phyloP scores from a whole-genome alignment of 1,140 invertebrate genomes.

The Homalodisca vitripennis region DNA sequence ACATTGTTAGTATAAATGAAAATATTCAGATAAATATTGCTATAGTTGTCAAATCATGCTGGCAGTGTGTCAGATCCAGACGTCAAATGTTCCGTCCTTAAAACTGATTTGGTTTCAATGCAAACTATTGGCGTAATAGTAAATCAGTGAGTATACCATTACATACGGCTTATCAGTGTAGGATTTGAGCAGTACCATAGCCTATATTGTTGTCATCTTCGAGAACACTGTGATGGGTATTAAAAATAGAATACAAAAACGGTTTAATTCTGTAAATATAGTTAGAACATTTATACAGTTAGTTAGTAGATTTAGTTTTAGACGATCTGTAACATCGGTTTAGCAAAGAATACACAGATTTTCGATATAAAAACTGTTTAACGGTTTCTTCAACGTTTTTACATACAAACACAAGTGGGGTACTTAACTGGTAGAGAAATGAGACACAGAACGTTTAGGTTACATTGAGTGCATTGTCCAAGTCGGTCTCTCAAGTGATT shows the following conservation, averaged over 20 bases:
- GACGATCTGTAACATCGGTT: not conserved
- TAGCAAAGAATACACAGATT: conserved; percentile 12
- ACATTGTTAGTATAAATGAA: no score
- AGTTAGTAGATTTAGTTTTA: conserved; percentile 5
- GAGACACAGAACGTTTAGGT: conserved; percentile 16
- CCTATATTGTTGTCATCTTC: conserved; percentile 8
- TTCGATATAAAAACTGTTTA: conserved; percentile 10
- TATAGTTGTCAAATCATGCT: not conserved
- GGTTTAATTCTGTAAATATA: not conserved
- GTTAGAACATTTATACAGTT: conserved; percentile 3
- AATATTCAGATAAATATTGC: no score
- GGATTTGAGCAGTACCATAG: conserved; percentile 20
- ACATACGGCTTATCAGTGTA: no score
- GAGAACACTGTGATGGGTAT: conserved; percentile 13
- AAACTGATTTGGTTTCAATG: not conserved
- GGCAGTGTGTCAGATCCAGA: not conserved
- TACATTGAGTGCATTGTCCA: conserved; percentile 7
- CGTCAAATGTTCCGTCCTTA: not conserved
- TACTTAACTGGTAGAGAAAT: not conserved
- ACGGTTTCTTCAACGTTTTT: not conserved
- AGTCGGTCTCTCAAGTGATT: conserved; percentile 2
- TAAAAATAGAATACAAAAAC: conserved; percentile 22
- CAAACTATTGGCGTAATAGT: not conserved
- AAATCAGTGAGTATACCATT: no score
- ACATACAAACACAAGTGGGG: conserved; percentile 10